phyloP scores from a whole-genome alignment of 2,888 invertebrate genomes.

The Pollenia labialis region DNA sequence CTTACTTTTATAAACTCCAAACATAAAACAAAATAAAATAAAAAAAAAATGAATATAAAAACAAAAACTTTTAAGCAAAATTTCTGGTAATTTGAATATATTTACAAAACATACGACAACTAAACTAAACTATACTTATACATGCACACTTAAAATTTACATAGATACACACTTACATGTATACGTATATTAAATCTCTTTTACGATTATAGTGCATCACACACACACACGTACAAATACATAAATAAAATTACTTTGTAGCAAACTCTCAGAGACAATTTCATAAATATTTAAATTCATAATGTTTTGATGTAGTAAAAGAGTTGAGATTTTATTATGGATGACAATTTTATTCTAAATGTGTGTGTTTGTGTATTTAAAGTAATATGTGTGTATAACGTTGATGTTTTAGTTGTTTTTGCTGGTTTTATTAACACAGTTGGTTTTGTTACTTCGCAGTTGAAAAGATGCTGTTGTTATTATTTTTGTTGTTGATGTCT shows the following conservation, averaged over 20 bases:
- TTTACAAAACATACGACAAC: conserved; percentile 56
- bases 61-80: conserved; percentile 65
- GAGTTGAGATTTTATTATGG: conserved; percentile 70
- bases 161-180: not conserved
- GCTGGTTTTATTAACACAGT: conserved; percentile 26
- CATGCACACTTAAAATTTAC: conserved; percentile 13
- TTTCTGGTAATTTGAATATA: conserved; percentile 70
- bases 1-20: conserved; percentile 55
- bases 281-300: conserved; percentile 72
- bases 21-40: conserved; percentile 16
- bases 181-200: not conserved
- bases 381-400: not conserved
- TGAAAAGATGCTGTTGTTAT: conserved; percentile 26
- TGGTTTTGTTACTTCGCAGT: conserved; percentile 20
- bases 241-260: conserved; percentile 39
- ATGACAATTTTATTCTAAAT: conserved; percentile 45
- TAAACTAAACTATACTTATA: conserved; percentile 21
- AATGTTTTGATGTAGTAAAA: conserved; percentile 69
- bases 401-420: conserved; percentile 20
- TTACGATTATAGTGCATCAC: no score
- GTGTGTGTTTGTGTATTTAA: not conserved
- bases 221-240: not conserved
- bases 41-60: conserved; percentile 9
- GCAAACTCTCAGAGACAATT: conserved; percentile 61
- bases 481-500: conserved; percentile 39